Conservation (phyloP, 2,113 vertebrate genomes). For the Synodontis membranacea region DNA sequence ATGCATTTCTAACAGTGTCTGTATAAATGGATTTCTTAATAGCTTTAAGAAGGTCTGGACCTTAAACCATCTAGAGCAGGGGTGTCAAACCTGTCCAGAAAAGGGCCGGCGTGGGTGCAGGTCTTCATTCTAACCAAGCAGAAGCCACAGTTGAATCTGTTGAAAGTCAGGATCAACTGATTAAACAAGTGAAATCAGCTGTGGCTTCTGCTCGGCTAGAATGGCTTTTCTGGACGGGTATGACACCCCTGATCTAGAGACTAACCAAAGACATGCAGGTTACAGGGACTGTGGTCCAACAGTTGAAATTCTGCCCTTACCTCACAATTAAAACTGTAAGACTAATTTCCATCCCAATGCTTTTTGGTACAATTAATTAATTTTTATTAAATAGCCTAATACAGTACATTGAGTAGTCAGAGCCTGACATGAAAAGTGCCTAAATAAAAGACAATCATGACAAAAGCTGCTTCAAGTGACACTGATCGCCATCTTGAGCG, state of each 20-base stretch:
- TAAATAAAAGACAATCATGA: slow-evolving; percentile 17
- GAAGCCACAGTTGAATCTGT: no score
- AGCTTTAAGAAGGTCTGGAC: background rate
- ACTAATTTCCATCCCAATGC: slow-evolving; percentile 1
- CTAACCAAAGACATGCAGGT: background rate
- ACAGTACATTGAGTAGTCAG: no score
- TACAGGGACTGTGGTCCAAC: slow-evolving; percentile 6
- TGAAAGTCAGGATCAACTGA: no score
- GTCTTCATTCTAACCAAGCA: no score
- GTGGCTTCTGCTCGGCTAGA: no score
- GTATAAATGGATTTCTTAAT: background rate
- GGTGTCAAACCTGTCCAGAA: no score
- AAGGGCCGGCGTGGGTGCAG: no score
- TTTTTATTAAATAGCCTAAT: no score
- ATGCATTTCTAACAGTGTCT: background rate
- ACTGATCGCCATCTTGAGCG: background rate
- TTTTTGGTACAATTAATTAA: background rate
- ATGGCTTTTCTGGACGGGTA: no score
- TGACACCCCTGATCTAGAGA: no score
- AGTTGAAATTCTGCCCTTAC: background rate
- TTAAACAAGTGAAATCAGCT: no score
- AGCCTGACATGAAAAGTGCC: slow-evolving; percentile 6
- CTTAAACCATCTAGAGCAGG: background rate
- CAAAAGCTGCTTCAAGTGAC: no score
- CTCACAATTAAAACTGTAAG: background rate